phyloP scores from a whole-genome alignment of 2,113 vertebrate species.

The Rostratula benghalensis region DNA sequence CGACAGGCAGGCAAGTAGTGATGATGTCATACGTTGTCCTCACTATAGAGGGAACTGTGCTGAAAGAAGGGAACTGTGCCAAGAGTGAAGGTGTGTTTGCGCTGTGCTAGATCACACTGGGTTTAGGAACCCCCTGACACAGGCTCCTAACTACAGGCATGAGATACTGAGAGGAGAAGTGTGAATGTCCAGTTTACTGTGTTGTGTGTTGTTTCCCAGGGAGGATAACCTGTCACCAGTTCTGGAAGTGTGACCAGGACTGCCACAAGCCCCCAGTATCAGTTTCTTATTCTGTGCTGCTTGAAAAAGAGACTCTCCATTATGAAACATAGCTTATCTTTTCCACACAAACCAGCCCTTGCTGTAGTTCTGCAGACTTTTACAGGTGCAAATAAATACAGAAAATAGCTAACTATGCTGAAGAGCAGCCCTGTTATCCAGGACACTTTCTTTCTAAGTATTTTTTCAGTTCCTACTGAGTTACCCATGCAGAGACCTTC shows the following conservation, averaged over 20 bases:
- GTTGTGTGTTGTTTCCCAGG: neutral
- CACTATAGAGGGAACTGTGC: neutral
- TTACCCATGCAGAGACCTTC: neutral
- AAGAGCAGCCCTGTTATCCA: neutral
- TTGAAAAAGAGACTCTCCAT: neutral
- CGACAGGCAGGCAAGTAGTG: neutral
- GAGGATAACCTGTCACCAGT: neutral
- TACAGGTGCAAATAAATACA: neutral
- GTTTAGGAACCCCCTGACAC: neutral
- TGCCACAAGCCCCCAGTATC: fast-evolving
- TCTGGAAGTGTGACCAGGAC: neutral
- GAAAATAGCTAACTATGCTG: neutral
- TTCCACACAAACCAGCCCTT: neutral
- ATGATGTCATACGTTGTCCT: neutral
- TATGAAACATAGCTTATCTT: neutral
- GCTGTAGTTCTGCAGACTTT: neutral
- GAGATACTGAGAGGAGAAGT: neutral
- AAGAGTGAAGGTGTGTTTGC: neutral
- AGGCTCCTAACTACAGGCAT: neutral
- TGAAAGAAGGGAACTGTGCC: neutral
- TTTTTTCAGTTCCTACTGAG: neutral
- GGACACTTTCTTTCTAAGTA: neutral
- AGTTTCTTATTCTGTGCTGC: fast-evolving
- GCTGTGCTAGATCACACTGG: neutral
- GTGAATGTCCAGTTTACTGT: neutral